Conservation (phyloP, 2,888 invertebrate genomes). For the Clitarchus hookeri region DNA sequence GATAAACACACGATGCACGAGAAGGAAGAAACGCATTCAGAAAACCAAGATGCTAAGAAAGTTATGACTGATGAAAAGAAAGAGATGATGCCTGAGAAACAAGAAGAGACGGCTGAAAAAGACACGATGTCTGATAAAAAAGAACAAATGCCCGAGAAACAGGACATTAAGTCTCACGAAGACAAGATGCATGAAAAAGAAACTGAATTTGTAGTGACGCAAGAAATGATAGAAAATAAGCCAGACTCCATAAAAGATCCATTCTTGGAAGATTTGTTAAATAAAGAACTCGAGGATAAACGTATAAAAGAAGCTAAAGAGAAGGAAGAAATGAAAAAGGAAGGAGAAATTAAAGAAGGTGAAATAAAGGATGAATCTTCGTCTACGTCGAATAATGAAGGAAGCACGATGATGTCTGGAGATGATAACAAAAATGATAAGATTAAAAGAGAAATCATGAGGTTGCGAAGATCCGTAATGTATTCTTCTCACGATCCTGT, state of each 20-base stretch:
- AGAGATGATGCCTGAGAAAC: neutral
- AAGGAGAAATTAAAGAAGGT: neutral
- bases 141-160: neutral
- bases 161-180: neutral
- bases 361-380: neutral
- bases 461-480: neutral
- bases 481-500: neutral
- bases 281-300: neutral
- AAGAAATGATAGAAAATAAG: neutral
- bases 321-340: neutral
- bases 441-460: neutral
- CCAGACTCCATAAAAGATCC: neutral
- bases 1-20: constrained; percentile 19
- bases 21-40: constrained; percentile 27
- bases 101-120: neutral
- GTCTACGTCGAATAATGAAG: neutral
- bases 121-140: neutral
- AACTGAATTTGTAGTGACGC: neutral
- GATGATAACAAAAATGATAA: neutral
- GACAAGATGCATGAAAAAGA: neutral
- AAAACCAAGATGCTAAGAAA: constrained; percentile 48
- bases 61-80: constrained; percentile 47
- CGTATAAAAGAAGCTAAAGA: neutral
- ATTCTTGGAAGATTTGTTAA: neutral
- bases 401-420: neutral